These are phyloP conservation scores for Luffia ferchaultella DNA, from an alignment of 2,888 invertebrate species.

Conservation along the genomic window DNA sequence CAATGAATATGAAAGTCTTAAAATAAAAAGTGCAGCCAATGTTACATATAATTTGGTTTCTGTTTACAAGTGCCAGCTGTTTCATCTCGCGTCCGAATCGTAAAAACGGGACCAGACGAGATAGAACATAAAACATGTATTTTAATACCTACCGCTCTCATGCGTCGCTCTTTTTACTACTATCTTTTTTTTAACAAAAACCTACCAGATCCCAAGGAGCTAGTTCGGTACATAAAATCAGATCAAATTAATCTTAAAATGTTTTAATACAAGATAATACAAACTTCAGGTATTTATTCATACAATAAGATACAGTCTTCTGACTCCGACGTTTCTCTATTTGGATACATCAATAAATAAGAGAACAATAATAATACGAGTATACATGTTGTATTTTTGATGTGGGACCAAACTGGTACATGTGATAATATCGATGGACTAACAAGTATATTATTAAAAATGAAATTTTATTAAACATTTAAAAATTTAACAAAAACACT, in stretches of 20 bases:
- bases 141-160: conserved; percentile 23
- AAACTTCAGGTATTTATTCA: conserved; percentile 60
- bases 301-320: conserved; percentile 65
- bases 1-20: neutral
- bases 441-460: no score
- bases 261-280: conserved; percentile 60
- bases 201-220: neutral
- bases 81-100: conserved; percentile 35
- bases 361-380: conserved; percentile 57
- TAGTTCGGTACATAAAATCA: neutral
- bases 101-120: conserved; percentile 50
- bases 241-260: conserved; percentile 36
- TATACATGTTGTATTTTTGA: no score
- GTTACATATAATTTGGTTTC: conserved; percentile 44
- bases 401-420: no score
- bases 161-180: neutral
- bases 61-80: conserved; percentile 50
- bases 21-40: conserved; percentile 6
- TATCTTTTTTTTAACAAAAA: neutral
- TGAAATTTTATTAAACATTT: no score
- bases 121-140: conserved; percentile 32
- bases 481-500: no score
- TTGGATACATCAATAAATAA: conserved; percentile 45
- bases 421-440: no score
- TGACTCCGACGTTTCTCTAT: conserved; percentile 21